Evolutionary conservation across 2,113 vertebrate species (phyloP).

Genomic region (Lasiurus borealis): DNA sequence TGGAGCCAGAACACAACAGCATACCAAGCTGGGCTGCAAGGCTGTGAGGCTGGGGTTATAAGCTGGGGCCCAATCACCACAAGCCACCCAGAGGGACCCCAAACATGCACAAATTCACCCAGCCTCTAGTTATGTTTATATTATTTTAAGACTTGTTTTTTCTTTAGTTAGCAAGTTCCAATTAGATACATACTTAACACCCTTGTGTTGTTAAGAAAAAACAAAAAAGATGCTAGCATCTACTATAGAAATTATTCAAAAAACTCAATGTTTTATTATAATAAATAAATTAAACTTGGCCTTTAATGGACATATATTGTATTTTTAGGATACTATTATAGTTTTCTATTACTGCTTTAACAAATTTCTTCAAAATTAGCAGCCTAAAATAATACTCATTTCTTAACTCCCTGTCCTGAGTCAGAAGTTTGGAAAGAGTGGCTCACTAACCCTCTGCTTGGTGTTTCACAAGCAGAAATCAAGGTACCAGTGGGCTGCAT

Average conservation of each 20-base stretch:
- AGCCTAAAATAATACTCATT: not conserved
- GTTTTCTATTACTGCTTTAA: not conserved
- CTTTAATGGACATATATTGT: not conserved
- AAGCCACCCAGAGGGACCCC: no score
- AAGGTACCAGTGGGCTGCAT: not conserved
- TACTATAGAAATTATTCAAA: not conserved
- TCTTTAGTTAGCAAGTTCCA: not conserved
- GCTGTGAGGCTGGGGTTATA: no score
- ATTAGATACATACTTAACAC: not conserved
- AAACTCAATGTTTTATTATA: not conserved
- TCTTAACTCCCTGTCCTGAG: not conserved
- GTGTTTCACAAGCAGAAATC: not conserved
- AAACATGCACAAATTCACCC: no score
- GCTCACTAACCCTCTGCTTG: not conserved
- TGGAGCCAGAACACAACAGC: no score
- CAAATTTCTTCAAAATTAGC: not conserved
- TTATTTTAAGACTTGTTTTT: conserved; percentile 2
- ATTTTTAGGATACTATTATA: not conserved
- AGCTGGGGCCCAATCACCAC: no score
- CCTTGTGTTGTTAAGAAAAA: not conserved
- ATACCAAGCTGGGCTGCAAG: no score
- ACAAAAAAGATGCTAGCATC: not conserved
- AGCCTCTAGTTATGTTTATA: not conserved
- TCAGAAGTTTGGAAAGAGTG: not conserved
- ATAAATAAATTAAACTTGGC: not conserved